phyloP scores from a whole-genome alignment of 2,888 invertebrate species.

The Parnassius smintheus region DNA sequence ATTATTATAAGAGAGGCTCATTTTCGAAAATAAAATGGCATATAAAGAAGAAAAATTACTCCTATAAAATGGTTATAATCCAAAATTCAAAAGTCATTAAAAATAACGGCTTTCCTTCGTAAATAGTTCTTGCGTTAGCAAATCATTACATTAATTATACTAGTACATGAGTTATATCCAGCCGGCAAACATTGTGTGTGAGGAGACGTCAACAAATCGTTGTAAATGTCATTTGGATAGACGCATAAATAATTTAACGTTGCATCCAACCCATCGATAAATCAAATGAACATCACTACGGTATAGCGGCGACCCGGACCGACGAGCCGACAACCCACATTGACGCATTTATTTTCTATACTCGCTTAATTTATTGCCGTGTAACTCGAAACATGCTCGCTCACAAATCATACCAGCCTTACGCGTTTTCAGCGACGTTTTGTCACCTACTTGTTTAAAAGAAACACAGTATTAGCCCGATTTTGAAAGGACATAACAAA shows the following conservation, averaged over 20 bases:
- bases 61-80: no score
- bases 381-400: constrained; percentile 63
- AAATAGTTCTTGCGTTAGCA: constrained; percentile 20
- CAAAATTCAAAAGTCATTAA: no score
- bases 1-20: no score
- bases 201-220: constrained; percentile 42
- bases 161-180: constrained; percentile 19
- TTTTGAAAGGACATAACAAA: constrained; percentile 22
- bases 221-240: constrained; percentile 43
- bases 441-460: constrained; percentile 48
- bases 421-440: constrained; percentile 58
- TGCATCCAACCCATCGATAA: constrained; percentile 58
- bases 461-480: constrained; percentile 28
- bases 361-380: constrained; percentile 65
- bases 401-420: constrained; percentile 63
- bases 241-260: constrained; percentile 46
- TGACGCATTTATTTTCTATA: constrained; percentile 68
- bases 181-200: constrained; percentile 34
- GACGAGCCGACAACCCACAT: constrained; percentile 54
- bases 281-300: constrained; percentile 57
- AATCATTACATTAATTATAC: constrained; percentile 27
- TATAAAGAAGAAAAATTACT: no score
- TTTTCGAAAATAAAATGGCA: no score
- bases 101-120: background rate
- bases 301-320: constrained; percentile 41